Conservation (phyloP, 2,797 vertebrate genomes). For the Protosalanx chinensis region DNA sequence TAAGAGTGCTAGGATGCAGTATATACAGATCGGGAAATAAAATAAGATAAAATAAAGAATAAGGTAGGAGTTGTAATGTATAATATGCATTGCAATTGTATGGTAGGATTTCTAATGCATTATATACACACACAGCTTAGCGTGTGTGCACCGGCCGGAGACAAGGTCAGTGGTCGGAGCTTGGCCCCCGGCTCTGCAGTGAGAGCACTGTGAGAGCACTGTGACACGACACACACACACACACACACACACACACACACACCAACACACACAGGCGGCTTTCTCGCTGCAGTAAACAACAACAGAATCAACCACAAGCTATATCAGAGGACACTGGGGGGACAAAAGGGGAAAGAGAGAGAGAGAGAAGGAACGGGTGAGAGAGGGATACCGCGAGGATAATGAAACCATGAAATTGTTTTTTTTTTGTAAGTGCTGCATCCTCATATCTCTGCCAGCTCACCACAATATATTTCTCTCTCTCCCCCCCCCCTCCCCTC, state of each 20-base stretch:
- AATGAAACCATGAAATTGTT: constrained; percentile 55
- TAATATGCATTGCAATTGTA: too few species aligned
- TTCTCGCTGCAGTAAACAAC: constrained; percentile 40
- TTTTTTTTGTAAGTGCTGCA: constrained; percentile 49
- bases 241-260: constrained; percentile 21
- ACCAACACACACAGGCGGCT: constrained; percentile 12
- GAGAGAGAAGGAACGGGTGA: neutral
- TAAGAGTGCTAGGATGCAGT: too few species aligned
- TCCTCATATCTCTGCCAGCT: constrained; percentile 44
- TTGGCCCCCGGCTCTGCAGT: constrained; percentile 30
- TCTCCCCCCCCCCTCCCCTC: constrained; percentile 10
- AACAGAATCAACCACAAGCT: constrained; percentile 31
- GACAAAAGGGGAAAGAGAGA: constrained; percentile 7
- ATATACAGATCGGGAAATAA: too few species aligned
- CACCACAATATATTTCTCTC: constrained; percentile 31
- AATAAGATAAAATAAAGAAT: too few species aligned
- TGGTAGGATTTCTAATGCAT: too few species aligned
- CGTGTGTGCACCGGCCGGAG: neutral
- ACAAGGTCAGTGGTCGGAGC: neutral
- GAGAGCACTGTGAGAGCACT: constrained; percentile 44
- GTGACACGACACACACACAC: constrained; percentile 28
- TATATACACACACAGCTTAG: too few species aligned
- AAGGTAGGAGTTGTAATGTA: too few species aligned
- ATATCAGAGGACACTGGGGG: constrained; percentile 14
- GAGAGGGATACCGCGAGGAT: constrained; percentile 14